These are phyloP conservation scores for Drosophila elegans DNA, from an alignment of 1,140 invertebrate genomes.

Conservation along the genomic window DNA sequence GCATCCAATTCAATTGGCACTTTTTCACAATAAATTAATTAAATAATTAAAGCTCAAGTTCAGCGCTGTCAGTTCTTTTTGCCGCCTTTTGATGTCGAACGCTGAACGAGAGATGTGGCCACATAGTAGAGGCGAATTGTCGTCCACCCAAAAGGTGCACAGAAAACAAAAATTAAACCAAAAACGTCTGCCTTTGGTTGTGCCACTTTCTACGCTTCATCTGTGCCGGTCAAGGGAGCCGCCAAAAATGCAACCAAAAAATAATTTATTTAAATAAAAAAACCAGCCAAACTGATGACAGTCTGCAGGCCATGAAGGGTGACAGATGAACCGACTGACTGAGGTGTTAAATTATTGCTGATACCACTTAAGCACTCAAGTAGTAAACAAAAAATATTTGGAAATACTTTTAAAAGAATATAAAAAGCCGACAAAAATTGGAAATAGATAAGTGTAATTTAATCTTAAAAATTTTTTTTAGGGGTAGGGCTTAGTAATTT, in stretches of 20 bases:
- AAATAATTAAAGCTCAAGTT: conserved; percentile 81
- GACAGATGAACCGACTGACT: conserved; percentile 21
- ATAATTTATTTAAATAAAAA: conserved; percentile 12
- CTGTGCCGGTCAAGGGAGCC: conserved; percentile 55
- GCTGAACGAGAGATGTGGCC: conserved; percentile 25
- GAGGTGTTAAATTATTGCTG: conserved; percentile 11
- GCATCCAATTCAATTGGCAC: conserved; percentile 71
- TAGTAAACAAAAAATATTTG: no score
- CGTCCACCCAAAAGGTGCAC: conserved; percentile 27
- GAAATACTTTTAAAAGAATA: no score
- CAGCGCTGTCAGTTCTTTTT: conserved; percentile 53
- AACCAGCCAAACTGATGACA: conserved; percentile 35
- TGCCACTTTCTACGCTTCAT: conserved; percentile 75
- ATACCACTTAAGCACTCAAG: background rate
- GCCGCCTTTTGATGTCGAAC: conserved; percentile 52
- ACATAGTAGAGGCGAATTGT: conserved; percentile 5
- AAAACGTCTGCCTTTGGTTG: conserved; percentile 35
- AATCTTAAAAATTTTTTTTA: no score
- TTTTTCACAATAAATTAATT: conserved; percentile 80
- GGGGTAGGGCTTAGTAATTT: no score
- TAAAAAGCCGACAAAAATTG: no score
- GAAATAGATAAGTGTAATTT: no score
- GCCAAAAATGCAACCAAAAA: conserved; percentile 18
- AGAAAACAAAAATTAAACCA: conserved; percentile 10
- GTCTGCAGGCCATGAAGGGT: conserved; percentile 12